Evolutionary conservation across 2,797 vertebrate genomes (phyloP).

Genomic region (Melanotaenia pygmaea): DNA sequence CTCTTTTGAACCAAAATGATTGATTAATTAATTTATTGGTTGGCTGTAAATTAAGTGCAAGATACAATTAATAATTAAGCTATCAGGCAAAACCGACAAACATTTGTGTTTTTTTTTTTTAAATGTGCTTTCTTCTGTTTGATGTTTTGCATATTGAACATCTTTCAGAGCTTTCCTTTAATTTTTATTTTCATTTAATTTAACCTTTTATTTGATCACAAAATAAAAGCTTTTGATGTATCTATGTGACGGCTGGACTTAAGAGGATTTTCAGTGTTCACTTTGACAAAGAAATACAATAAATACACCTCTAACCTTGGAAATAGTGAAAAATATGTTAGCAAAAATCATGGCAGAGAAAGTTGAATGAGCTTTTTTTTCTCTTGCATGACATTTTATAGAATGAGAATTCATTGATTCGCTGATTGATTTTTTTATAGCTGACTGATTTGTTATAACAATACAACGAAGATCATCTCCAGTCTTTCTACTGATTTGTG

Average conservation of each 20-base stretch:
- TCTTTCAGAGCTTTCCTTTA: neutral
- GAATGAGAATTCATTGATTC: neutral
- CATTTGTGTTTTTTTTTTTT: neutral
- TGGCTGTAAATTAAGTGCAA: neutral
- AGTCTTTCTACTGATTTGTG: slow-evolving; percentile 5
- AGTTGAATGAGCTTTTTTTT: too few species aligned
- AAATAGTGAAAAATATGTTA: neutral
- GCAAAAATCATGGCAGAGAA: neutral
- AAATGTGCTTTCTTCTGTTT: neutral
- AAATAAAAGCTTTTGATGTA: too few species aligned
- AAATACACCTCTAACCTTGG: too few species aligned
- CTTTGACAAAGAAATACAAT: too few species aligned
- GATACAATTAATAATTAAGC: neutral
- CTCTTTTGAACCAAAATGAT: neutral
- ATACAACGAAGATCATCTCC: neutral
- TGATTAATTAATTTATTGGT: neutral
- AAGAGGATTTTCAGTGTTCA: neutral
- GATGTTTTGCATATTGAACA: neutral
- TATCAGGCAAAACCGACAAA: neutral
- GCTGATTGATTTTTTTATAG: neutral
- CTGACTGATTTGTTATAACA: slow-evolving; percentile 1
- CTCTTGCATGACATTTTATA: too few species aligned
- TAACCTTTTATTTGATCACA: too few species aligned
- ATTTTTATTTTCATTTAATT: neutral
- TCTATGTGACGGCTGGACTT: neutral